Base-by-base conservation (phyloP, 2,113 vertebrate genomes). In the Bombycilla garrulus region DNA sequence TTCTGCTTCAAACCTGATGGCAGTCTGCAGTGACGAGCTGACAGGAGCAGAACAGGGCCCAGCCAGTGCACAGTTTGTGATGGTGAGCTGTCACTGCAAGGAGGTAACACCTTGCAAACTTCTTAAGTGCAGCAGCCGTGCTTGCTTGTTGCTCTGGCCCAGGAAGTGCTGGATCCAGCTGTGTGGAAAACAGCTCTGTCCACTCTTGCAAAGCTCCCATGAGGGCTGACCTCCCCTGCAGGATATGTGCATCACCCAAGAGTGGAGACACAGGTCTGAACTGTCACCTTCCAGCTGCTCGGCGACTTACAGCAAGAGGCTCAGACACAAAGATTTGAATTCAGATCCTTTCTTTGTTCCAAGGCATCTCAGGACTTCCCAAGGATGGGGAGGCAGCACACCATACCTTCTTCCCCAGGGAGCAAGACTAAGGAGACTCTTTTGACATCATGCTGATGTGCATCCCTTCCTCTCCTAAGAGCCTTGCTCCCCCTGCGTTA, bases 1-100 rank as follows among this genome's bases (percentile, higher is more conserved):
- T 94, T 88, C 95, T 84, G 92, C 95, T 94, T 78, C 44, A 83
- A 67, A 94, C 82, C 88, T 45, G 69, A 71, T n/a, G 82, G 89
- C 92, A 93, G 76, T 83, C 82, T 83, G 90, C 76, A 83, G 85
- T 25, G 47, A 72, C 1, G 1, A 69, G 42, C 40, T 61, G 50
- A 72, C 26, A 36, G 0, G 28, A 83, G 89, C 81, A 86, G 57
- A 86, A 60, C 64, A 74, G 80, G 82, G 83, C 28, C 64, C 53
- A 81, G 7, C 17, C 60, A 67, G 72, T 6, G 56, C 70, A 69
- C 40, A 48, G 78, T 47, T 77, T 62, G 6, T 36, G 47, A 64
- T 48, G 53, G 36, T 33, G 58, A 78, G 83, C 57, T 23, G 57
- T 76, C 70, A 78, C 86, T 47, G 71, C n/a, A 50, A 69, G 85